Percentiles rank a stretch among this genome's conserved stretches.
Conservation (phyloP, 2,113 vertebrate genomes). For the Erythrolamprus reginae region DNA sequence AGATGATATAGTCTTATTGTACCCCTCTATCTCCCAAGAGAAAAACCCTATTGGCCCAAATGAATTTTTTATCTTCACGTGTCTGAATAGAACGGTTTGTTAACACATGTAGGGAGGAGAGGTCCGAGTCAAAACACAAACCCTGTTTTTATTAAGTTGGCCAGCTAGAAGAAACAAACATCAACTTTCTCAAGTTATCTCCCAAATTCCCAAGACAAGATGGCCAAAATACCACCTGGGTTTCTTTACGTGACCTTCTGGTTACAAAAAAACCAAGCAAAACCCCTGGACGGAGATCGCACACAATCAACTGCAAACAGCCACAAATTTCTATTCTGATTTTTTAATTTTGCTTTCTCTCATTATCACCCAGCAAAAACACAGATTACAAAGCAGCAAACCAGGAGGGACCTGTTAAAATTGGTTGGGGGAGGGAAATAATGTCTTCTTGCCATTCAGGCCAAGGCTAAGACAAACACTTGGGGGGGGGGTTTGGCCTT, state of each 20-base stretch:
- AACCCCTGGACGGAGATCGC: neutral
- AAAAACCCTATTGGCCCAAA: neutral
- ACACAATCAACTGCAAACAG: neutral
- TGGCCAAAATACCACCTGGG: constrained; percentile 2
- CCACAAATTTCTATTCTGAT: neutral
- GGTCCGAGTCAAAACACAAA: constrained; percentile 3
- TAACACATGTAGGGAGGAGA: constrained; percentile 20
- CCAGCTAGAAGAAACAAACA: neutral
- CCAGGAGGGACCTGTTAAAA: neutral
- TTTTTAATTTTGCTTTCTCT: neutral
- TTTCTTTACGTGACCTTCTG: constrained; percentile 11
- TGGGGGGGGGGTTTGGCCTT: neutral
- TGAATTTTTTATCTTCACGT: constrained; percentile 28
- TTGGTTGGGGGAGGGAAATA: accelerated
- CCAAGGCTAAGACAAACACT: neutral
- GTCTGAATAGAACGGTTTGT: constrained; percentile 38
- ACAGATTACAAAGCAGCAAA: neutral
- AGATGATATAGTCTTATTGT: constrained; percentile 12
- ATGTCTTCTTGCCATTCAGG: neutral
- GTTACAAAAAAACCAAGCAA: neutral
- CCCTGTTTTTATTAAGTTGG: neutral
- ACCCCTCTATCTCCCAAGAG: constrained; percentile 18
- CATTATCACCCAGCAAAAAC: neutral
- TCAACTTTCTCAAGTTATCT: neutral
- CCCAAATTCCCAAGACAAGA: neutral